These are phyloP conservation scores for Saturnia japonica DNA, from an alignment of 2,888 invertebrate genomes.

Conservation along the genomic window DNA sequence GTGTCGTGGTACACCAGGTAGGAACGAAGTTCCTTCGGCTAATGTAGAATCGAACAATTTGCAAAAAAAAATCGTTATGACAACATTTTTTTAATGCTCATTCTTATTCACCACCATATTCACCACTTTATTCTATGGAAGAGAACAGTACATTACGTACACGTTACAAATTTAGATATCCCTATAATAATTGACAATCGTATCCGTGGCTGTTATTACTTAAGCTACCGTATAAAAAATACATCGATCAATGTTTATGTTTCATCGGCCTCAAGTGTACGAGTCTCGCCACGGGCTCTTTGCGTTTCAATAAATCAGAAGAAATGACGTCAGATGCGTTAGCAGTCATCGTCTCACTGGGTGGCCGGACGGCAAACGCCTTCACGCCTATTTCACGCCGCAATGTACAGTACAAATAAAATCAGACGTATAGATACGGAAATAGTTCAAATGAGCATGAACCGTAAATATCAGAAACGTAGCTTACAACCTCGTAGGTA, in stretches of 20 bases:
- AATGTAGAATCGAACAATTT: too few relatives aligned
- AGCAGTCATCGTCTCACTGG: slow-evolving; percentile 75
- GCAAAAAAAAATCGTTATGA: too few relatives aligned
- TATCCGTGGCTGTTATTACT: too few relatives aligned
- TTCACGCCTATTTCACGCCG: slow-evolving; percentile 73
- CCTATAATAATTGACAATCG: too few relatives aligned
- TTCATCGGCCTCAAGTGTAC: slow-evolving; percentile 39
- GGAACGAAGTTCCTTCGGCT: too few relatives aligned
- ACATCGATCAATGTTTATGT: slow-evolving; percentile 25
- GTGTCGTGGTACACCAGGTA: too few relatives aligned
- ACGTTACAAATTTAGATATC: too few relatives aligned
- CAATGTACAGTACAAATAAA: slow-evolving; percentile 65
- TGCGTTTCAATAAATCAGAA: slow-evolving; percentile 77
- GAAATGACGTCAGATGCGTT: slow-evolving; percentile 75
- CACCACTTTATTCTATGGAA: too few relatives aligned
- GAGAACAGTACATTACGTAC: too few relatives aligned
- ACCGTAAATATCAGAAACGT: slow-evolving; percentile 32
- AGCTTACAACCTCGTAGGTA: not conserved
- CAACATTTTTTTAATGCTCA: too few relatives aligned
- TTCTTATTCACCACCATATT: too few relatives aligned
- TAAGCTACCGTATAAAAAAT: not conserved
- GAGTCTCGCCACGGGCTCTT: slow-evolving; percentile 50
- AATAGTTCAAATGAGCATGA: slow-evolving; percentile 51
- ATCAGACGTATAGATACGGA: slow-evolving; percentile 55
- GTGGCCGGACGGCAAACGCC: slow-evolving; percentile 70